A percentile compares a stretch with the other conserved stretches of the same genome.
Conservation (phyloP, 2,797 vertebrate species). For the Onychomys arenicola region DNA sequence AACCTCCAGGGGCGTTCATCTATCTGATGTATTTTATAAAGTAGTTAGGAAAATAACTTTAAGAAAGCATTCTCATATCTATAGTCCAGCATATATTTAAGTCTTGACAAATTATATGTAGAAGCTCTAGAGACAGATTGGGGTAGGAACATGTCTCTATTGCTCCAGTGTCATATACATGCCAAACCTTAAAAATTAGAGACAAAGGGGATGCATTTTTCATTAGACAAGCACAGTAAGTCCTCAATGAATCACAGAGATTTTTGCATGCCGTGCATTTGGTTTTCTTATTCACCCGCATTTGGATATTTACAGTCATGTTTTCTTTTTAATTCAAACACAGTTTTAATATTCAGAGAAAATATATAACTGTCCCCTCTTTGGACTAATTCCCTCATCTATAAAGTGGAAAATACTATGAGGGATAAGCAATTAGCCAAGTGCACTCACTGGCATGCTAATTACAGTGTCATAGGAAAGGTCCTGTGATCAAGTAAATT, state of each 20-base stretch:
- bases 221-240: not conserved
- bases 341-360: conserved; percentile 47
- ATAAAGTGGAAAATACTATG: conserved; percentile 9
- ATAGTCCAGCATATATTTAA: not conserved
- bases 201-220: not conserved
- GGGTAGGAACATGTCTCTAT: not conserved
- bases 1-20: not conserved
- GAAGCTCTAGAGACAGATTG: not conserved
- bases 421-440: not conserved
- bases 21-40: not conserved
- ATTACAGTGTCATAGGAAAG: not conserved
- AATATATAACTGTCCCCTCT: conserved; percentile 3
- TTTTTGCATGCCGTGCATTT: not conserved
- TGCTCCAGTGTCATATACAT: not conserved
- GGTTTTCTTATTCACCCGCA: not conserved
- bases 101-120: conserved; percentile 13
- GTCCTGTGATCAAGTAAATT: not conserved
- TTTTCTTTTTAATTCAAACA: conserved; percentile 51
- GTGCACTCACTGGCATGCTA: not conserved
- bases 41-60: not conserved
- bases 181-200: conserved; percentile 31
- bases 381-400: conserved; percentile 48
- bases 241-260: not conserved
- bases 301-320: conserved; percentile 50
- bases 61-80: not conserved